Percentiles rank a stretch among this genome's conserved stretches.
phyloP scores from a whole-genome alignment of 2,888 invertebrate species.

The Ormyrus rosae region DNA sequence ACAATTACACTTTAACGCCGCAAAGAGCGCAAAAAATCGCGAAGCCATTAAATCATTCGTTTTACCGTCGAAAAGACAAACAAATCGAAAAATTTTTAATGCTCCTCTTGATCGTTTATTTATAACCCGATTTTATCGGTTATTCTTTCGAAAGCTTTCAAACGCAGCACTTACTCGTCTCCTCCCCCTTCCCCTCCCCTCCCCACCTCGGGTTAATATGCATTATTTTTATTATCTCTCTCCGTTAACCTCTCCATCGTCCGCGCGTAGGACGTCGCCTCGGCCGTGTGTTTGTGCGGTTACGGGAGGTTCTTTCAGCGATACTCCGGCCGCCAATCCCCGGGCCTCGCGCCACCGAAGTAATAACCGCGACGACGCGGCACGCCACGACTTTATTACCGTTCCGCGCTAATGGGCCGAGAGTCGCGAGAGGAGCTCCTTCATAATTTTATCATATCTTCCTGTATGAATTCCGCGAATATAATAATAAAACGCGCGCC shows the following conservation, averaged over 20 bases:
- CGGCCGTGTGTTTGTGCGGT: background rate
- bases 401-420: conserved; percentile 59
- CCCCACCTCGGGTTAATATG: conserved; percentile 9
- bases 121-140: too few species aligned
- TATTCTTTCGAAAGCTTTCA: background rate
- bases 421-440: conserved; percentile 42
- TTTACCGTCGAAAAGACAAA: background rate
- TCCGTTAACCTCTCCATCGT: background rate
- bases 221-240: conserved; percentile 31
- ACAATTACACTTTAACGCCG: too few species aligned
- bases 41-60: too few species aligned
- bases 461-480: conserved; percentile 49
- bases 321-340: conserved; percentile 8
- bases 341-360: conserved; percentile 14
- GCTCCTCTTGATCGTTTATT: background rate
- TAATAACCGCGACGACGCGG: conserved; percentile 33
- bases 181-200: too few species aligned
- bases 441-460: conserved; percentile 50
- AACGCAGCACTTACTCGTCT: background rate
- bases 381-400: conserved; percentile 60
- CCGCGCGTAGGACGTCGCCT: background rate
- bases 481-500: conserved; percentile 27
- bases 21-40: too few species aligned
- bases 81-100: background rate
- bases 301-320: conserved; percentile 28